Conservation (phyloP, 2,113 vertebrate species). For the Callipepla squamata region DNA sequence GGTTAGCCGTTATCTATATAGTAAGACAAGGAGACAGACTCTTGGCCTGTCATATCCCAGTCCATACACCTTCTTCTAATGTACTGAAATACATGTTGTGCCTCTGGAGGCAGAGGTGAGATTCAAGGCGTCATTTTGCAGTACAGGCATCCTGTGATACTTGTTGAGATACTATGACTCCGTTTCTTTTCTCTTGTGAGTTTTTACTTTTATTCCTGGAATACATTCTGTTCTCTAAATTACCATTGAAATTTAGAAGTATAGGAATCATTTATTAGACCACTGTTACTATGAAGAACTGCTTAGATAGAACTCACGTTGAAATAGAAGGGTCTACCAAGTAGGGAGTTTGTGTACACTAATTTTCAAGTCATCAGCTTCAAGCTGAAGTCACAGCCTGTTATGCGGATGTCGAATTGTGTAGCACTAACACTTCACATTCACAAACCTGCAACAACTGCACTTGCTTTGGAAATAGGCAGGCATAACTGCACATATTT, state of each 20-base stretch:
- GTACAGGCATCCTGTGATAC: not conserved
- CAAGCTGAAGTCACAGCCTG: not conserved
- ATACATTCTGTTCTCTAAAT: not conserved
- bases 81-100: not conserved
- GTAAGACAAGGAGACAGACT: not conserved
- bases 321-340: not conserved
- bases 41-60: too few relatives aligned
- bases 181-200: not conserved
- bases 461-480: not conserved
- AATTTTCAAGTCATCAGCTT: not conserved
- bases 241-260: not conserved
- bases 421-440: not conserved
- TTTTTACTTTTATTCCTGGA: not conserved
- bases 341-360: not conserved
- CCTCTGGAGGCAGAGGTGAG: not conserved
- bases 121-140: not conserved
- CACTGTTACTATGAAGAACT: not conserved
- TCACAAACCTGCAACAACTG: not conserved
- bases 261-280: not conserved
- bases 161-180: not conserved
- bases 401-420: not conserved
- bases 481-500: not conserved
- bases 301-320: rapidly evolving
- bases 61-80: not conserved
- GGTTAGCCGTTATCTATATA: not conserved